These are phyloP conservation scores for Sycobia sp. DNA, from an alignment of 1,140 invertebrate genomes.

Conservation along the genomic window DNA sequence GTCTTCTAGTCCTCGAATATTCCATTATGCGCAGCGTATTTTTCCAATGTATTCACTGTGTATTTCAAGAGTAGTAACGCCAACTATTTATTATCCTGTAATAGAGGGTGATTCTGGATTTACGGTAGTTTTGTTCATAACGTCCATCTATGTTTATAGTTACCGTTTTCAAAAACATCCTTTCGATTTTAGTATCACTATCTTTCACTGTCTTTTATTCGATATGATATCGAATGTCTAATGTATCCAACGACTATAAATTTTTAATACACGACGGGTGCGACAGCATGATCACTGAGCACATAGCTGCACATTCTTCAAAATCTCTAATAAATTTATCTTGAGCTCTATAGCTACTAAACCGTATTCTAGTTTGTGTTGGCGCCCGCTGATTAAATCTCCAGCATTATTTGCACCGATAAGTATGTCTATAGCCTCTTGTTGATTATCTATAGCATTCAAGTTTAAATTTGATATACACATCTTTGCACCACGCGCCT, in stretches of 20 bases:
- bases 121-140: not conserved
- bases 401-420: too few relatives aligned
- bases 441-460: too few relatives aligned
- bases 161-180: not conserved
- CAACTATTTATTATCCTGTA: constrained; percentile 32
- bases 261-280: too few relatives aligned
- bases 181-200: not conserved
- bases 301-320: constrained; percentile 38
- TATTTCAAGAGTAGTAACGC: not conserved
- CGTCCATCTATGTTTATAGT: not conserved
- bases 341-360: too few relatives aligned
- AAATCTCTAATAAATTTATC: too few relatives aligned
- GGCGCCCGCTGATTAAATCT: too few relatives aligned
- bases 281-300: too few relatives aligned
- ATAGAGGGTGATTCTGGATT: not conserved
- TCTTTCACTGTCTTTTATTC: constrained; percentile 34
- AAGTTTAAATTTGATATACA: too few relatives aligned
- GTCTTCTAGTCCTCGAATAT: too few relatives aligned
- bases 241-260: constrained; percentile 49
- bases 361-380: too few relatives aligned
- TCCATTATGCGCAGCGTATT: not conserved
- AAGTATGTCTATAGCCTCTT: too few relatives aligned
- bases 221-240: constrained; percentile 49
- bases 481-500: too few relatives aligned
- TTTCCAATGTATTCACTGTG: not conserved